These are phyloP conservation scores for Chelonoidis abingdonii DNA, from an alignment of 2,113 vertebrate genomes.

Conservation along the genomic window DNA sequence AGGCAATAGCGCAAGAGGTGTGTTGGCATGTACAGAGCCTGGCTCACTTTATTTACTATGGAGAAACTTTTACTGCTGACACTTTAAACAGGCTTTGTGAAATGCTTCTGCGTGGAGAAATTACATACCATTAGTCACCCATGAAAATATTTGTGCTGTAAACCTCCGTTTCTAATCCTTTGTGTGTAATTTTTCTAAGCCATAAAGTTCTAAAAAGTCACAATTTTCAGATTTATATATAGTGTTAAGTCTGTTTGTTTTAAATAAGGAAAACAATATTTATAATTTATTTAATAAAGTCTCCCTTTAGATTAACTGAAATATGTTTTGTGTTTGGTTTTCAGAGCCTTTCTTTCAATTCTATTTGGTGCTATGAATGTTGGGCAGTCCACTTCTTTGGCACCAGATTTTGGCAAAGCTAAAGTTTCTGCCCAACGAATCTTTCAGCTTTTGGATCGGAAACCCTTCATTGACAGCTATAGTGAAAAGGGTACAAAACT, in stretches of 20 bases:
- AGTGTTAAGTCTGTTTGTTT: neutral
- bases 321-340: neutral
- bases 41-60: neutral
- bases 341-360: slow-evolving; percentile 64
- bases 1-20: neutral
- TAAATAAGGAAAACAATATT: neutral
- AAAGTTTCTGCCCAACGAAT: too few species aligned
- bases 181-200: neutral
- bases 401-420: slow-evolving; percentile 56
- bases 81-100: rapidly evolving
- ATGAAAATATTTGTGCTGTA: neutral
- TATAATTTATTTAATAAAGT: too few species aligned
- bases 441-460: too few species aligned
- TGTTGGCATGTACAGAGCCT: neutral
- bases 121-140: neutral
- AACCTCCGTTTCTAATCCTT: neutral
- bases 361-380: slow-evolving; percentile 69
- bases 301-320: too few species aligned
- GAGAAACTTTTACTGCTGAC: neutral
- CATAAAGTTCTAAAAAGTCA: neutral
- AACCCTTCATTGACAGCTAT: too few species aligned
- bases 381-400: slow-evolving; percentile 65
- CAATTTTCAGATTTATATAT: neutral
- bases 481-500: too few species aligned
- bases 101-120: neutral